phyloP scores from a whole-genome alignment of 2,113 vertebrate genomes.

The Ariopsis seemanni region DNA sequence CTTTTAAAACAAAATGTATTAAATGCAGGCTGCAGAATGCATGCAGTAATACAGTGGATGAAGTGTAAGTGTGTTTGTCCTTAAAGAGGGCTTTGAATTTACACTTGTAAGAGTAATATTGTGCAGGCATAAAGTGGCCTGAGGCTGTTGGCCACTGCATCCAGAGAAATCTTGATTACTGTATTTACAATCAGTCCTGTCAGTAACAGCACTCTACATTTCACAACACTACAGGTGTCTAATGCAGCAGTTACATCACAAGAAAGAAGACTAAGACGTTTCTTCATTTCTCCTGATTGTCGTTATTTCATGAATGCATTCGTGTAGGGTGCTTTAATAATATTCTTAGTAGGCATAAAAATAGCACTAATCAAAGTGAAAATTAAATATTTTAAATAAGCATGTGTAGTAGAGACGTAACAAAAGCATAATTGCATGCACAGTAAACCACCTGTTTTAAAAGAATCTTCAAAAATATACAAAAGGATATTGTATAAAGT shows the following conservation, averaged over 20 bases:
- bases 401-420: neutral
- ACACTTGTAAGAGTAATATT: constrained; percentile 33
- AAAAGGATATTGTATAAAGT: neutral
- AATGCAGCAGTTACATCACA: neutral
- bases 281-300: neutral
- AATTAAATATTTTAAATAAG: too few relatives aligned
- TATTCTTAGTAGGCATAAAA: neutral
- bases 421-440: neutral
- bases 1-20: neutral
- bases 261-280: neutral
- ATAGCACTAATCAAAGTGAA: neutral
- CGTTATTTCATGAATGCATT: neutral
- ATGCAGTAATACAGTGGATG: neutral
- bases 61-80: constrained; percentile 12
- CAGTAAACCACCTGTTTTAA: neutral
- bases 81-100: constrained; percentile 13
- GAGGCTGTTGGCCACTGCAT: constrained; percentile 37
- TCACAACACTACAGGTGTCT: constrained; percentile 2
- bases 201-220: constrained; percentile 21
- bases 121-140: constrained; percentile 23
- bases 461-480: neutral
- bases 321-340: neutral
- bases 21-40: neutral
- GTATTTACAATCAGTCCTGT: constrained; percentile 53
- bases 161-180: constrained; percentile 47